Evolutionary conservation across 2,888 invertebrate species (phyloP).

Genomic region (Dicycla oo): DNA sequence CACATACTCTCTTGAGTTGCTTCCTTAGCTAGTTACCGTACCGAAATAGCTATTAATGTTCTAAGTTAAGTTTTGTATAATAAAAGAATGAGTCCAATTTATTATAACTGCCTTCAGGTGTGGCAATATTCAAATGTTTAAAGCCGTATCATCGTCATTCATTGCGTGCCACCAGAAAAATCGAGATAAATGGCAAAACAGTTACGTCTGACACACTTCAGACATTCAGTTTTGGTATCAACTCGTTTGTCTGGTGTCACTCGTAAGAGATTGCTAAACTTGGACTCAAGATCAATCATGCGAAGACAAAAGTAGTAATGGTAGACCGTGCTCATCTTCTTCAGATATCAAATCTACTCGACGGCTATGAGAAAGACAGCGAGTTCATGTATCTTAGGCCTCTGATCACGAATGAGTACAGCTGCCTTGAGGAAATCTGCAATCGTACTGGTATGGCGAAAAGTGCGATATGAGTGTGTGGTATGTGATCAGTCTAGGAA

Average conservation of each 20-base stretch:
- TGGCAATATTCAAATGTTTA: too few relatives aligned
- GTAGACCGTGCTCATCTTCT: background rate
- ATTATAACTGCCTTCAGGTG: too few relatives aligned
- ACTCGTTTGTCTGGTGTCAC: too few relatives aligned
- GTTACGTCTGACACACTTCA: too few relatives aligned
- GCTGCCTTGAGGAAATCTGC: background rate
- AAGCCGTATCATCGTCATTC: too few relatives aligned
- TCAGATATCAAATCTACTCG: background rate
- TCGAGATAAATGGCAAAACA: too few relatives aligned
- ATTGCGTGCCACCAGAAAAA: too few relatives aligned
- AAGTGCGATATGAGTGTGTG: too few relatives aligned
- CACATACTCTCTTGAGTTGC: slow-evolving; percentile 65
- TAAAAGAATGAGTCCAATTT: background rate
- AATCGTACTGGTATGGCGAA: background rate
- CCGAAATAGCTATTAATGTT: background rate
- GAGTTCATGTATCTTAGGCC: background rate
- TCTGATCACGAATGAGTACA: background rate
- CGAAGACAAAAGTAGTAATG: too few relatives aligned
- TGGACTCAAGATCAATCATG: too few relatives aligned
- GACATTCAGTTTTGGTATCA: too few relatives aligned
- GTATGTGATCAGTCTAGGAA: background rate
- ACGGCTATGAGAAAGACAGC: background rate
- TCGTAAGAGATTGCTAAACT: too few relatives aligned
- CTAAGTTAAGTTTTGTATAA: background rate
- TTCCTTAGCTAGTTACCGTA: slow-evolving; percentile 55